phyloP scores from a whole-genome alignment of 1,140 invertebrate genomes.

The Archegozetes longisetosus region DNA sequence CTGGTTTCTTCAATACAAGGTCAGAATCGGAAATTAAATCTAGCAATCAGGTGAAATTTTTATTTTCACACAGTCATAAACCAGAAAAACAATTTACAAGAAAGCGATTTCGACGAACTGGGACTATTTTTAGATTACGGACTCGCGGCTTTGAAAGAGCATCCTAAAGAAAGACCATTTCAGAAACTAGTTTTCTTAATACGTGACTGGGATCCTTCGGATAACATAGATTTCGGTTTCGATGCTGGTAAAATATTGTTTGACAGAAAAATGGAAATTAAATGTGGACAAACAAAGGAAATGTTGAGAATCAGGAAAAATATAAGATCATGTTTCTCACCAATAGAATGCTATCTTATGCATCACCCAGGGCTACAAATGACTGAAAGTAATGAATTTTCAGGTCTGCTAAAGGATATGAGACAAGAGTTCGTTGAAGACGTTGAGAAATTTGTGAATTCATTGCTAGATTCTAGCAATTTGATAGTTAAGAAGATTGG shows the following conservation, averaged over 20 bases:
- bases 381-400: conserved; percentile 86
- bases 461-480: conserved; percentile 72
- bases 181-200: conserved; percentile 85
- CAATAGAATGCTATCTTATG: conserved; percentile 92
- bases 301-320: conserved; percentile 80
- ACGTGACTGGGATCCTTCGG: conserved; percentile 95
- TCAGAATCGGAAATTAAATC: background rate
- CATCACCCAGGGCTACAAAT: conserved; percentile 94
- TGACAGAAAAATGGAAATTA: conserved; percentile 61
- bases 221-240: conserved; percentile 82
- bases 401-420: conserved; percentile 84
- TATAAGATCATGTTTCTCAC: conserved; percentile 83
- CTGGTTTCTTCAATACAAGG: conserved; percentile 36
- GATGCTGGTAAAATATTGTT: conserved; percentile 73
- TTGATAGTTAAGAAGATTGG: conserved; percentile 90
- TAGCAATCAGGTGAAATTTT: conserved; percentile 31
- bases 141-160: conserved; percentile 73
- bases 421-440: conserved; percentile 79
- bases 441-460: conserved; percentile 65
- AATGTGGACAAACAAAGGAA: conserved; percentile 79
- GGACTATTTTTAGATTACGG: conserved; percentile 81
- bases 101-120: conserved; percentile 32
- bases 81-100: conserved; percentile 35
- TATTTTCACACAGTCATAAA: conserved; percentile 35
- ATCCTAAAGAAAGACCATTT: conserved; percentile 52